Evolutionary conservation across 1,140 invertebrate species (phyloP).

Genomic region (Drosophila ogumai): DNA sequence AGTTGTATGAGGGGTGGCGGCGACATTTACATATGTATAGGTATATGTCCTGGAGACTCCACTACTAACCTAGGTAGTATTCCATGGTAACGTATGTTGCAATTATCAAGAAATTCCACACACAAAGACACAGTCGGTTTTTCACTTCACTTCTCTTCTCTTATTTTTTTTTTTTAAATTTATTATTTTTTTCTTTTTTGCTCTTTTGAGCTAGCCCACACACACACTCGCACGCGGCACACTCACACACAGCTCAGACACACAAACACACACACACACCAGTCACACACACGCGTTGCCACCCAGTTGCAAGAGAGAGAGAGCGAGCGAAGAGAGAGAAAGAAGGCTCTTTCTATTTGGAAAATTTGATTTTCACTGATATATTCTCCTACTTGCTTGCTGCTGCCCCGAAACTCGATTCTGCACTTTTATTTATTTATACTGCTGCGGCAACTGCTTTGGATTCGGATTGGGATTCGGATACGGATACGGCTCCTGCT

Average conservation of each 20-base stretch:
- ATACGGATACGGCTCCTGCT: slow-evolving; percentile 51
- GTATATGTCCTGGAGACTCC: slow-evolving; percentile 40
- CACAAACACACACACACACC: slow-evolving; percentile 39
- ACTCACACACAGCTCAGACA: slow-evolving; percentile 38
- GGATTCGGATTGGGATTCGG: slow-evolving; percentile 36
- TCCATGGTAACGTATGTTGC: slow-evolving; percentile 82
- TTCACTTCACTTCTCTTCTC: slow-evolving; percentile 49
- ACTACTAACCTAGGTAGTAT: slow-evolving; percentile 82
- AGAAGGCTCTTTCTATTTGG: slow-evolving; percentile 73
- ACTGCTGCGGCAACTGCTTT: slow-evolving; percentile 45
- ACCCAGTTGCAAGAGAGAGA: slow-evolving; percentile 41
- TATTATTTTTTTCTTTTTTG: slow-evolving; percentile 39
- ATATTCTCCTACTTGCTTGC: slow-evolving; percentile 44
- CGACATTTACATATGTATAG: slow-evolving; percentile 17
- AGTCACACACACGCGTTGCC: slow-evolving; percentile 48
- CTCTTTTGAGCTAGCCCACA: slow-evolving; percentile 47
- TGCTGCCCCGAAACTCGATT: slow-evolving; percentile 20
- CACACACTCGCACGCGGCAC: slow-evolving; percentile 53
- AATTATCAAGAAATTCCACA: slow-evolving; percentile 77
- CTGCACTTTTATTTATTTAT: slow-evolving; percentile 67
- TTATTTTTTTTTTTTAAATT: slow-evolving; percentile 25
- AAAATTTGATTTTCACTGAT: slow-evolving; percentile 81
- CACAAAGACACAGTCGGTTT: slow-evolving; percentile 72
- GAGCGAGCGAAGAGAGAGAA: slow-evolving; percentile 30
- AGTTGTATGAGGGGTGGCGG: slow-evolving; percentile 15